Percentiles rank a stretch among this genome's conserved stretches.
These are phyloP conservation scores for Daphoenositta chrysoptera DNA, from an alignment of 2,113 vertebrate species.

Conservation along the genomic window DNA sequence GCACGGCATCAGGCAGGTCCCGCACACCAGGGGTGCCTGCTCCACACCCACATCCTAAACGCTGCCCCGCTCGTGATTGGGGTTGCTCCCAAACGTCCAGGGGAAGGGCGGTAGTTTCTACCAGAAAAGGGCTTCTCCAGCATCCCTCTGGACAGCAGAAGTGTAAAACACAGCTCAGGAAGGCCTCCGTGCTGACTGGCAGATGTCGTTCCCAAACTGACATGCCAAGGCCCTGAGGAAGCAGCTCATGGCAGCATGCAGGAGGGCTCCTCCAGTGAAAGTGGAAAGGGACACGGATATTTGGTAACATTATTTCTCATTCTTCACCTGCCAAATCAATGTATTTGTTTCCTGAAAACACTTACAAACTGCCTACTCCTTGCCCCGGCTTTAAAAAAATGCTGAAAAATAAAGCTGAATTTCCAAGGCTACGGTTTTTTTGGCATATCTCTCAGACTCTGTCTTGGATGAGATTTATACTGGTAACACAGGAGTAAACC, in stretches of 20 bases:
- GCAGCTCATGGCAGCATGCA: background rate
- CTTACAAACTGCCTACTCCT: background rate
- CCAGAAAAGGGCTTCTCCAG: background rate
- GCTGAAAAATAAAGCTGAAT: background rate
- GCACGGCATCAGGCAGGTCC: constrained; percentile 69
- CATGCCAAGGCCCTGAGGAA: rapidly evolving
- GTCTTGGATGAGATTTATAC: background rate
- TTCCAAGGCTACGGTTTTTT: background rate
- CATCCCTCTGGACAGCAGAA: background rate
- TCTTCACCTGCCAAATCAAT: background rate
- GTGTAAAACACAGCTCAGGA: background rate
- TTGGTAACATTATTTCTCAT: background rate
- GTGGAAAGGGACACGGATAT: background rate
- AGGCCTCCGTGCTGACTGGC: background rate
- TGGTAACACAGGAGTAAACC: background rate
- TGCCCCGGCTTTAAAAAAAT: rapidly evolving
- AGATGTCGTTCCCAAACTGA: background rate
- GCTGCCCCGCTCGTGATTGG: rapidly evolving
- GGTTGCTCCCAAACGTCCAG: rapidly evolving
- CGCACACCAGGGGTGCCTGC: background rate
- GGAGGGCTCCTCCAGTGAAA: background rate
- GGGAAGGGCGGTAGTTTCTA: background rate
- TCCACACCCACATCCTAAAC: background rate
- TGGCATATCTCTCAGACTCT: background rate
- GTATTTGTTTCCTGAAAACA: background rate